phyloP scores from a whole-genome alignment of 2,113 vertebrate species.

The Gorilla gorilla region DNA sequence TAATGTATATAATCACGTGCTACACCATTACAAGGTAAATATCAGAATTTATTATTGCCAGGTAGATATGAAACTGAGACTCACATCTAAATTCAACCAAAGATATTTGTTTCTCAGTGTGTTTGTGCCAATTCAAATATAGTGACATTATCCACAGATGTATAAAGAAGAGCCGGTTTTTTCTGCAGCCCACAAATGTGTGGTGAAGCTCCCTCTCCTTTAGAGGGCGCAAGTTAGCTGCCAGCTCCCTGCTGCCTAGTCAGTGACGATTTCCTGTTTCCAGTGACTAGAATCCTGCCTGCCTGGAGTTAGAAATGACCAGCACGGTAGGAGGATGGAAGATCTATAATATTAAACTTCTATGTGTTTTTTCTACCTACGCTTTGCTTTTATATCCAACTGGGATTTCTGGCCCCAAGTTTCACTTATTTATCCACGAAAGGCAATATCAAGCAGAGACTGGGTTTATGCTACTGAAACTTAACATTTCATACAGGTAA shows the following conservation, averaged over 20 bases:
- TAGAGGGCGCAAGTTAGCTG: rapidly evolving
- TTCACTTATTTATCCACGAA: neutral
- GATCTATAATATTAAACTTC: neutral
- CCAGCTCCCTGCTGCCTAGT: rapidly evolving
- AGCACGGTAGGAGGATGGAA: rapidly evolving
- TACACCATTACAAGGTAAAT: neutral
- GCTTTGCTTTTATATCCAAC: neutral
- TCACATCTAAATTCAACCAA: neutral
- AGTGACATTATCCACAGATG: neutral
- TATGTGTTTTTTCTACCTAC: neutral
- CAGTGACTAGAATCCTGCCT: neutral
- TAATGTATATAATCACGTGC: neutral
- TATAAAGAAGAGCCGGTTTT: neutral
- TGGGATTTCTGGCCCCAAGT: neutral
- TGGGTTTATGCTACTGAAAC: neutral
- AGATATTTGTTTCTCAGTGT: neutral
- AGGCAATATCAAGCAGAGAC: neutral
- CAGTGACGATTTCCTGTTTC: neutral
- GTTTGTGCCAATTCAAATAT: neutral
- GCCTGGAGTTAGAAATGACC: neutral
- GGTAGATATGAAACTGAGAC: neutral
- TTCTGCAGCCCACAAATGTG: neutral
- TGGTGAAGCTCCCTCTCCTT: neutral
- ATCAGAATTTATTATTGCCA: neutral
- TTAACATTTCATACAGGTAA: neutral